Evolutionary conservation across 2,797 vertebrate species (phyloP).

Genomic region (Takifugu rubripes): DNA sequence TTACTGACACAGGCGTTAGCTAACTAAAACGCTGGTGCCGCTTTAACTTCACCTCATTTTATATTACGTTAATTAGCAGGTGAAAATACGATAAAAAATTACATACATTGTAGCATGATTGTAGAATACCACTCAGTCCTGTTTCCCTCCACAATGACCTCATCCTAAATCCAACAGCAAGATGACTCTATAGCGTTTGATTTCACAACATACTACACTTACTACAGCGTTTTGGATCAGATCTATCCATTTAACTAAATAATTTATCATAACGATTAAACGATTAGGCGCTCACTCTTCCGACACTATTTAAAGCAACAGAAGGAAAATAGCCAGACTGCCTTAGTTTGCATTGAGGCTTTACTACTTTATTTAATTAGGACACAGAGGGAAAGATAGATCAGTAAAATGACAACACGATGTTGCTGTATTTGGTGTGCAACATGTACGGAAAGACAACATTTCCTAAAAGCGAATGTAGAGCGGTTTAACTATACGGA

Average conservation of each 20-base stretch:
- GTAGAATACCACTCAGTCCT: constrained; percentile 21
- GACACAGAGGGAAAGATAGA: constrained; percentile 5
- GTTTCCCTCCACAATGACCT: constrained; percentile 77
- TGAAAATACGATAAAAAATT: not conserved
- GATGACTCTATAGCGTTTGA: constrained; percentile 16
- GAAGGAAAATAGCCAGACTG: constrained; percentile 14
- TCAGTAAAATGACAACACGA: not conserved
- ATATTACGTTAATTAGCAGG: too few species aligned
- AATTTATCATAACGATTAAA: not conserved
- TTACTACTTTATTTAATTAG: constrained; percentile 23
- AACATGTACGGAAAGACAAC: constrained; percentile 1
- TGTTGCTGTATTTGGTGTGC: not conserved
- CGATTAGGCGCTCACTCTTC: not conserved
- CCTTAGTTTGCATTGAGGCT: constrained; percentile 27
- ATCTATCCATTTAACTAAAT: too few species aligned
- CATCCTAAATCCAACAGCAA: constrained; percentile 34
- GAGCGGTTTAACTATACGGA: constrained; percentile 22
- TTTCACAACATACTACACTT: not conserved
- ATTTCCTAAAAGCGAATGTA: not conserved
- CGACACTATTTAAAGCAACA: constrained; percentile 4
- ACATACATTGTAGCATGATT: constrained; percentile 3
- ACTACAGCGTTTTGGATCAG: not conserved
- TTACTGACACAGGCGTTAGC: constrained; percentile 26
- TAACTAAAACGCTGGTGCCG: not conserved
- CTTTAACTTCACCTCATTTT: not conserved